A percentile compares a stretch with the other conserved stretches of the same genome.
Evolutionary conservation across 2,797 vertebrate genomes (phyloP).

Genomic region (Nothura maculosa): DNA sequence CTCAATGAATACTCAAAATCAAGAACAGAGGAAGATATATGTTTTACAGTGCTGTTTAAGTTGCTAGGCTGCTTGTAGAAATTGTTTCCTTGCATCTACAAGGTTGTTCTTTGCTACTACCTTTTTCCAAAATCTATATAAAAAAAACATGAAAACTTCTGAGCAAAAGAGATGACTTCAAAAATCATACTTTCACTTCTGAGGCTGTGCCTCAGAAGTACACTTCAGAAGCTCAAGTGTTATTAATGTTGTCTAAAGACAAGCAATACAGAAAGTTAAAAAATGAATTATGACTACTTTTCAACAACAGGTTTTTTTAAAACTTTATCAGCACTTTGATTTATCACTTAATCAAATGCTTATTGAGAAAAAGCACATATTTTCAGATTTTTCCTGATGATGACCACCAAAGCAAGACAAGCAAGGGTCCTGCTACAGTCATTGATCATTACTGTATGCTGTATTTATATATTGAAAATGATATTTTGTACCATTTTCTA

Average conservation of each 20-base stretch:
- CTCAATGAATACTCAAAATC: neutral
- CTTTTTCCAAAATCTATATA: neutral
- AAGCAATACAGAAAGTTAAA: neutral
- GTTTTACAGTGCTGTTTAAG: neutral
- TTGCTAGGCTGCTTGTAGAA: neutral
- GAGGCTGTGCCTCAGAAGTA: neutral
- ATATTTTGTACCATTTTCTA: neutral
- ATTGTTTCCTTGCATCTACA: neutral
- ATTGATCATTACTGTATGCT: neutral
- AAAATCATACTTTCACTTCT: neutral
- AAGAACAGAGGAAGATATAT: neutral
- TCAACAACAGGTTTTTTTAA: neutral
- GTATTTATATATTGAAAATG: no score
- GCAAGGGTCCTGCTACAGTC: neutral
- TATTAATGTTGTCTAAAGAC: neutral
- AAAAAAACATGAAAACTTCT: neutral
- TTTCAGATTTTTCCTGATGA: neutral
- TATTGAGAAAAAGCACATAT: neutral
- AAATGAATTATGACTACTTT: neutral
- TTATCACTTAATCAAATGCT: neutral
- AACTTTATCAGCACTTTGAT: neutral
- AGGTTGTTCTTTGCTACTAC: neutral
- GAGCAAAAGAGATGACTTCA: neutral
- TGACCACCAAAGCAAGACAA: neutral
- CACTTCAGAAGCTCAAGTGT: neutral